phyloP scores from a whole-genome alignment of 1,140 invertebrate species.

The Rhysida immarginata region DNA sequence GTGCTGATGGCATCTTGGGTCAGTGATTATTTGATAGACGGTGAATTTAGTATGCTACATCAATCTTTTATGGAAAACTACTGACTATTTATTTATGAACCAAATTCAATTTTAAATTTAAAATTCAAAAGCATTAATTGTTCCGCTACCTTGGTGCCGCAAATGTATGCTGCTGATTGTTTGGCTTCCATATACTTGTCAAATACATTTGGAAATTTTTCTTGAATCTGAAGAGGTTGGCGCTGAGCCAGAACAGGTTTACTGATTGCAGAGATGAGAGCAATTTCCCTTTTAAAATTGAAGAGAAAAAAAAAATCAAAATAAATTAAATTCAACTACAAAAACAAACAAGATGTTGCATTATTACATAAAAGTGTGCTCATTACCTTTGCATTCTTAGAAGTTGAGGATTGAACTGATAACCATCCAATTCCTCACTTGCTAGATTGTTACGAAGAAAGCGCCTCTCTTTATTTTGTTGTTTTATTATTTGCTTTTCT shows the following conservation, averaged over 20 bases:
- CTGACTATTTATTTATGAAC: too few species aligned
- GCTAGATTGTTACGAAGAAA: too few species aligned
- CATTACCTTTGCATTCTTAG: conserved; percentile 15
- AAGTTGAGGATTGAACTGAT: conserved; percentile 17
- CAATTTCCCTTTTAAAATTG: conserved; percentile 29
- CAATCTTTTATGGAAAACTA: too few species aligned
- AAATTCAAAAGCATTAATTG: too few species aligned
- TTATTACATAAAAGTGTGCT: conserved; percentile 7
- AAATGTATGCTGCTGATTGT: conserved; percentile 54
- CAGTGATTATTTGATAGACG: too few species aligned
- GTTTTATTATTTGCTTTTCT: too few species aligned
- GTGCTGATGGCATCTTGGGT: too few species aligned
- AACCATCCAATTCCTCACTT: conserved; percentile 23
- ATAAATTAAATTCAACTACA: background rate
- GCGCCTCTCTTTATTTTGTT: too few species aligned
- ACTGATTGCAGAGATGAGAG: conserved; percentile 29
- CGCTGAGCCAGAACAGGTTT: conserved; percentile 26
- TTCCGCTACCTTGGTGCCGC: conserved; percentile 52
- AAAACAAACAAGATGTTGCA: background rate
- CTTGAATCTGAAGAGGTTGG: conserved; percentile 30
- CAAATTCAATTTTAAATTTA: too few species aligned
- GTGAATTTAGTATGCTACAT: too few species aligned
- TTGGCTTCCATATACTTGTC: conserved; percentile 54
- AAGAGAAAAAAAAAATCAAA: background rate
- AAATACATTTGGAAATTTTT: conserved; percentile 69